Base-by-base conservation (phyloP, 2,888 invertebrate genomes). In the Physocephala rufipes region DNA sequence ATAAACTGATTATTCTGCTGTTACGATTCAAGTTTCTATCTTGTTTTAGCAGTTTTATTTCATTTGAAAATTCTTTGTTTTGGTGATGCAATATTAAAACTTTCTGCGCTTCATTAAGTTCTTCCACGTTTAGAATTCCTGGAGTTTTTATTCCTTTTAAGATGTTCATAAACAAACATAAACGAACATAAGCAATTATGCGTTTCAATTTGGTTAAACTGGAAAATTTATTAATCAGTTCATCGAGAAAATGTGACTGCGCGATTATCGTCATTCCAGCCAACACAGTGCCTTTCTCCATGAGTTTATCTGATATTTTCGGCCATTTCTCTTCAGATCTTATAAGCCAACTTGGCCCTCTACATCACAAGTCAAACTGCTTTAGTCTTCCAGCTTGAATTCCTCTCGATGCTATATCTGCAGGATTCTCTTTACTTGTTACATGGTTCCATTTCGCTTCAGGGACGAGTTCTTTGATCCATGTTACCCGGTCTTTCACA, bases 401-500 rank as follows among this genome's bases (percentile, higher is more conserved):
- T 45, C 45, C 45, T 45, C 45, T 45, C 9, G 45, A 45, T 15
- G 45, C 45, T 45, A 45, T 19, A 13, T 53, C n/a, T 13, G 53
- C 53, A n/a, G 53, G n/a, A 16, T 53, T 53, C 19, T 53, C 53
- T 53, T 53, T 53, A 53, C n/a, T 53, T n/a, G 53, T 7, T 53
- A 53, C 53, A 19, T 53, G n/a, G n/a, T 19, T 13, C 53, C 53
- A 53, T 53, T 53, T 53, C 5, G n/a, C 53, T 53, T 53, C 53
- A 12, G 53, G 53, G 19, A 53, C 12, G 53, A 53, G 53, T 53
- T 45, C 45, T 45, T 45, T 53, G 53, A 53, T 53, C 19, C 19
- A 19, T 12, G n/a, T 53, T 53, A 53, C 53, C 19, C 53, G 53
- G n/a, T 53, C 53, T 53, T 53, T 53, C 53, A 53, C n/a, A 53